Evolutionary conservation across 2,888 invertebrate genomes (phyloP), one percentile per base, ranked within the genome.

Genomic region (Drosophila ezoana): DNA sequence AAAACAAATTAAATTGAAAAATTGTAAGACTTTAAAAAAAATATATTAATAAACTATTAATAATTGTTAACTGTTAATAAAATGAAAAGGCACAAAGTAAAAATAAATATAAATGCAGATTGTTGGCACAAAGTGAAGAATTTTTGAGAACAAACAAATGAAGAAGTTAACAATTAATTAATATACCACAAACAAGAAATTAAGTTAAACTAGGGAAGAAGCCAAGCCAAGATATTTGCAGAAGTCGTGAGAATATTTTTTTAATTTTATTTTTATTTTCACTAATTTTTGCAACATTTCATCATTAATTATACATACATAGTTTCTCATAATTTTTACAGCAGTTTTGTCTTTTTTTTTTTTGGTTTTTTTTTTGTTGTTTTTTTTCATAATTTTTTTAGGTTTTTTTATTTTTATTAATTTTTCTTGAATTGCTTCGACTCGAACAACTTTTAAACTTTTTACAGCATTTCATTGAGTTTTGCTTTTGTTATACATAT

Each of bases 201-300:
- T 8, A 23, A 23, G 1, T 23, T 23, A 23, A 23, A 8, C 8
- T 8, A 4, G 23, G 23, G 23, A 23, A 6, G 6, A 23, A 5
- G 23, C 0, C 5, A 5, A 5, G 23, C 23, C 1, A 23, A 23
- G 23, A 1, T 23, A 23, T 23, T 5, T 4, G 5, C 23, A 5
- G 20, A 23, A 23, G 4, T 16, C 14, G 16, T 13, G 0, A 6
- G 4, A 35, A 11, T 35, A 35, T 35, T 35, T 63, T 78, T 71
- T 16, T 49, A 43, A 56, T 54, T 64, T 64, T 59, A 58, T 75
- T 81, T 84, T 76, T 79, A 82, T 82, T 83, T 82, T 81, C 69
- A 79, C 84, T 85, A 81, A 83, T 79, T 78, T 82, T 84, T 57
- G 82, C 84, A 85, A 84, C 81, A 79, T 74, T 76, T 81, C 72